phyloP scores from a whole-genome alignment of 2,113 vertebrate genomes.

The Lampris megalopsis region DNA sequence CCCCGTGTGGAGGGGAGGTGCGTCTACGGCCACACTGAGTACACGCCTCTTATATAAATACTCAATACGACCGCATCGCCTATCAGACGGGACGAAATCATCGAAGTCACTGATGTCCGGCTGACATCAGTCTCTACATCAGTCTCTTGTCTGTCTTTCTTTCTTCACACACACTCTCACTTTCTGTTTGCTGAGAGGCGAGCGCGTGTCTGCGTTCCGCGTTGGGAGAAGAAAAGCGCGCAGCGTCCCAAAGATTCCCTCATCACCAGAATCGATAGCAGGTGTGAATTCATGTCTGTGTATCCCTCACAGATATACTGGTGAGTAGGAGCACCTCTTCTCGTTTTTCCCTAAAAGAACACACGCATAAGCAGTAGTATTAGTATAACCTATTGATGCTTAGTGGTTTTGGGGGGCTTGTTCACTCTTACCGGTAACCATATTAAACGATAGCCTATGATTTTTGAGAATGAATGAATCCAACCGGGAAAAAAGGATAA shows the following conservation, averaged over 20 bases:
- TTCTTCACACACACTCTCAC: background rate
- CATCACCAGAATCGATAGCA: constrained; percentile 60
- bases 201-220: background rate
- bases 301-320: constrained; percentile 73
- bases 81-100: constrained; percentile 49
- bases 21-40: constrained; percentile 44
- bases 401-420: too few relatives aligned
- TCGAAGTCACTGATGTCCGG: background rate
- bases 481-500: too few relatives aligned
- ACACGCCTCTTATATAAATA: constrained; percentile 77
- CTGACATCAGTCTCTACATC: background rate
- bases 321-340: constrained; percentile 68
- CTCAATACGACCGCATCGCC: constrained; percentile 14
- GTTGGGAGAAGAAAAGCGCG: background rate
- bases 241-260: constrained; percentile 36
- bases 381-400: background rate
- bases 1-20: constrained; percentile 55
- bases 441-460: too few relatives aligned
- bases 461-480: too few relatives aligned
- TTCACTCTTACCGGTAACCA: too few relatives aligned
- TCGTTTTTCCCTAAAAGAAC: background rate
- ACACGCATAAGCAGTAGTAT: background rate
- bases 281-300: constrained; percentile 83
- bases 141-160: background rate
- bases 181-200: constrained; percentile 27